Evolutionary conservation across 2,888 invertebrate genomes (phyloP), one percentile per base, ranked within the genome.

Genomic region (Hermaeophaga mercurialis): DNA sequence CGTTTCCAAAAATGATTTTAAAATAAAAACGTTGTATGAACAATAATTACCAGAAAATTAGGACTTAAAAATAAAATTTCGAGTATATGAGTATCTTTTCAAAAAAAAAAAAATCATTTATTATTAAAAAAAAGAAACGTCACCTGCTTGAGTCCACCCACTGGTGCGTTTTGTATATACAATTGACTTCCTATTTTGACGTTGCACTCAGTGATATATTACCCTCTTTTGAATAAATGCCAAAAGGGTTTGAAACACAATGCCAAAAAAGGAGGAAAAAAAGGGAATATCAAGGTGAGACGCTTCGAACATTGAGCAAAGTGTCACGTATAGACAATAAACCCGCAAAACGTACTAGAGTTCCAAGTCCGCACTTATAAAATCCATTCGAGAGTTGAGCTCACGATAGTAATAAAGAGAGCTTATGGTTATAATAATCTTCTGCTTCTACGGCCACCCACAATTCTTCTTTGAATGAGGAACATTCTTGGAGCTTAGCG

Each of bases 401-500:
- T 49, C 15, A 36, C 49, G 45, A 50, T 39, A 55, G 52, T 48
- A 47, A 56, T 52, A 61, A 56, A 54, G 47, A 61, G 55, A 55
- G 45, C 55, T 58, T 56, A 54, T 50, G 56, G 46, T 50, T 56
- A 52, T 59, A 54, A 54, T 52, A 60, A 57, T 60, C 59, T 58
- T 48, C 53, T 55, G 38, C 56, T 55, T 54, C 38, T 39, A 54
- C 55, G 71, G 67, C 74, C 74, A 74, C 74, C 74, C 74, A 73
- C 73, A 69, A 66, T 56, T 63, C 61, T 64, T 56, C 56, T 61
- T 59, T 67, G 66, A 69, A 69, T 66, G 67, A 56, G 56, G 66
- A 61, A 67, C 66, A 69, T 68, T 67, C 69, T 65, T 61, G 58
- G 57, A 62, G 67, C 67, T 69, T 69, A 68, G 66, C 66, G 58